These are phyloP conservation scores for Rapana venosa DNA, from an alignment of 2,888 invertebrate genomes.

Conservation along the genomic window DNA sequence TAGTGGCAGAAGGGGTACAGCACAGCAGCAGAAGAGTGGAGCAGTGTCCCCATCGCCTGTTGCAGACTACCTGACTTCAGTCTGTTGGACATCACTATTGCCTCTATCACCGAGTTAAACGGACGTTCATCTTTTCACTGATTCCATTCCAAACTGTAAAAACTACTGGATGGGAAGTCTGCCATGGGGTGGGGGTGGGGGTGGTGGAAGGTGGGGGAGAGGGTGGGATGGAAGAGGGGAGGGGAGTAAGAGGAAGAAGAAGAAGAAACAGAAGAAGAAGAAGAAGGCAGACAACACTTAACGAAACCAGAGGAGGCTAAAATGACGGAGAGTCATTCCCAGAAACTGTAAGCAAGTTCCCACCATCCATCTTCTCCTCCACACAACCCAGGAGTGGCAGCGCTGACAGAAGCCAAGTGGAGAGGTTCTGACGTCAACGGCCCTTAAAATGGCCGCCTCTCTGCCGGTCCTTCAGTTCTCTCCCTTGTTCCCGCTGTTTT, in stretches of 20 bases:
- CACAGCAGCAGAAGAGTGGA: background rate
- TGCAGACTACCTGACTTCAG: background rate
- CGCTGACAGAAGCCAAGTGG: background rate
- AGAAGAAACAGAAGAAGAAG: background rate
- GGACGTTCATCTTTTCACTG: too few species aligned
- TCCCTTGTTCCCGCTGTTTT: too few species aligned
- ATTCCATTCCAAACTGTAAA: too few species aligned
- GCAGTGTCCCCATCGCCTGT: background rate
- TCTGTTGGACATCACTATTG: background rate
- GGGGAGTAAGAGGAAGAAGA: background rate
- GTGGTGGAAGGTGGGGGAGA: background rate
- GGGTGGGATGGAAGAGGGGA: background rate
- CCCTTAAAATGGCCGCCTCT: background rate
- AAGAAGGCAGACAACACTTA: background rate
- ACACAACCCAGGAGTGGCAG: background rate
- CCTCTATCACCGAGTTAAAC: too few species aligned
- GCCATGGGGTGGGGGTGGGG: background rate
- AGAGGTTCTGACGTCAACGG: background rate
- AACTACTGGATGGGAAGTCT: too few species aligned
- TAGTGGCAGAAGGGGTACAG: background rate
- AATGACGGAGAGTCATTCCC: too few species aligned
- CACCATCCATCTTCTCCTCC: too few species aligned
- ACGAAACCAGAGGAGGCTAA: too few species aligned
- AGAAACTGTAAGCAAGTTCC: too few species aligned
- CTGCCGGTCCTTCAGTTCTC: background rate